A percentile compares a stretch with the other conserved stretches of the same genome.
Conservation (phyloP, 2,888 invertebrate species). For the Meta bourneti region DNA sequence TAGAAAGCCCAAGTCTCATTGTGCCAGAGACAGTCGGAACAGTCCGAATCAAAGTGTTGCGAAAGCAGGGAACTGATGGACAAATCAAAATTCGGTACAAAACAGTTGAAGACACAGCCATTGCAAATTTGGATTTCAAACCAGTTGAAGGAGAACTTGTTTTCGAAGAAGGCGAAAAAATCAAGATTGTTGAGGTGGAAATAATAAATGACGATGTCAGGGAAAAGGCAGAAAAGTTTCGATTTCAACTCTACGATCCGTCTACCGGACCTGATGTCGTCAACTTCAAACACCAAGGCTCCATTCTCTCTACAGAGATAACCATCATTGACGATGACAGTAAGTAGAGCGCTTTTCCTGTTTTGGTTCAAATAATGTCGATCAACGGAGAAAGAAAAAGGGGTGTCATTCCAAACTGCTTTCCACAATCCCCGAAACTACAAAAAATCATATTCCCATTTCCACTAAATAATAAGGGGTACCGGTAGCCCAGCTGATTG, state of each 20-base stretch:
- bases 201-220: slow-evolving; percentile 84
- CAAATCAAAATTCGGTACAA: slow-evolving; percentile 12
- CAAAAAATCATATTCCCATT: too few species aligned
- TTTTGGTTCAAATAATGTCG: background rate
- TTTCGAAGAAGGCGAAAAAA: slow-evolving; percentile 83
- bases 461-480: too few species aligned
- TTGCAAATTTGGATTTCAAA: slow-evolving; percentile 83
- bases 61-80: slow-evolving; percentile 47
- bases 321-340: slow-evolving; percentile 84
- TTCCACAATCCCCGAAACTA: too few species aligned
- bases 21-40: slow-evolving; percentile 33
- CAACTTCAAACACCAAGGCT: slow-evolving; percentile 80
- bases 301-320: slow-evolving; percentile 83
- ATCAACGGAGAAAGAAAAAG: background rate
- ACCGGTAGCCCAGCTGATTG: too few species aligned
- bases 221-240: slow-evolving; percentile 84
- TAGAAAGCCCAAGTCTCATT: background rate
- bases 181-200: slow-evolving; percentile 82
- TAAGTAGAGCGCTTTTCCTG: slow-evolving; percentile 78
- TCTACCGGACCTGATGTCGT: slow-evolving; percentile 78
- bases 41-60: slow-evolving; percentile 9
- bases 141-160: slow-evolving; percentile 82
- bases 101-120: slow-evolving; percentile 84
- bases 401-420: background rate
- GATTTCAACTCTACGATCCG: slow-evolving; percentile 75